Evolutionary conservation across 2,113 vertebrate species (phyloP).

Genomic region (Bujurquina vittata): DNA sequence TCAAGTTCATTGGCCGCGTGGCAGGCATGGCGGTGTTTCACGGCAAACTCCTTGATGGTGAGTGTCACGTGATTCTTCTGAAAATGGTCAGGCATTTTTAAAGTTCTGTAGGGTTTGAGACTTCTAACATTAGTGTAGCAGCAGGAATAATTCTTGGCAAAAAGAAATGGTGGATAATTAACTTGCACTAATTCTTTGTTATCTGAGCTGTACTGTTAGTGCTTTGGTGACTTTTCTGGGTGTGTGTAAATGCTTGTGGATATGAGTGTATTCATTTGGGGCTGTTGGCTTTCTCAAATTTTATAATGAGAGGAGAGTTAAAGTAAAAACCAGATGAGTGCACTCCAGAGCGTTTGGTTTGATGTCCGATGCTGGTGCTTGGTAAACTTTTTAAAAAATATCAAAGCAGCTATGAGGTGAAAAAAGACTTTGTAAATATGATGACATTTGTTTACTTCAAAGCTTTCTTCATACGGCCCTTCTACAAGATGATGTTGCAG

Average conservation of each 20-base stretch:
- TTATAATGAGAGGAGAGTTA: no score
- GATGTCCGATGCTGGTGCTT: not conserved
- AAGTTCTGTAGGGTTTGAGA: not conserved
- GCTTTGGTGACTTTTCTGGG: not conserved
- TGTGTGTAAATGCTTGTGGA: not conserved
- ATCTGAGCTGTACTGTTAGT: not conserved
- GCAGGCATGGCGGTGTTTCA: slow-evolving; percentile 99
- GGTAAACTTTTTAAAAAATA: not conserved
- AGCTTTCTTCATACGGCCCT: slow-evolving; percentile 98
- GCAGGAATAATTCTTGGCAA: not conserved
- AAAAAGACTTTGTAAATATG: not conserved
- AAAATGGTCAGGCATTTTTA: not conserved
- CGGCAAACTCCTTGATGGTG: slow-evolving; percentile 96
- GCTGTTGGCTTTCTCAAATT: not conserved
- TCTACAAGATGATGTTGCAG: slow-evolving; percentile 99
- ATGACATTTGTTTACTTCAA: slow-evolving; percentile 43
- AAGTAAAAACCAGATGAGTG: not conserved
- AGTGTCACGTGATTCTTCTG: slow-evolving; percentile 40
- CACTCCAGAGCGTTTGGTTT: not conserved
- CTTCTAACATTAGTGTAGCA: not conserved
- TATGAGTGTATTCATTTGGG: not conserved
- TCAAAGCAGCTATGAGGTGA: not conserved
- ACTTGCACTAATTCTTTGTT: not conserved
- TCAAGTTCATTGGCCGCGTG: slow-evolving; percentile 98
- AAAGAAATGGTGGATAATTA: not conserved